Conservation (phyloP, 2,797 vertebrate genomes). For the Anguilla marmorata region DNA sequence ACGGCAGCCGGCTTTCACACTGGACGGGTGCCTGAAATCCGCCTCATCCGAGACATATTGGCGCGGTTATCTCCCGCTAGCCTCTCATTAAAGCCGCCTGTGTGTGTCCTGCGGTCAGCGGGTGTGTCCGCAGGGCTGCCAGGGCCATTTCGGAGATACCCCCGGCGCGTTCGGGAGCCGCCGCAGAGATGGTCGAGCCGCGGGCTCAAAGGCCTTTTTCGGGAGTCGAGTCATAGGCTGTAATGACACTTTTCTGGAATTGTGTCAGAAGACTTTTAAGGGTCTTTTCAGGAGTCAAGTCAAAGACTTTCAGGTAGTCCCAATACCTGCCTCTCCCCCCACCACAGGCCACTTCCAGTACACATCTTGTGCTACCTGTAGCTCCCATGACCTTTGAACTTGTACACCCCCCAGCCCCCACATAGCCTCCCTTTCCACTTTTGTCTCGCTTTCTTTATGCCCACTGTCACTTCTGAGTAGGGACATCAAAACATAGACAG, state of each 20-base stretch:
- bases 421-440: not conserved
- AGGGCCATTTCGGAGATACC: not conserved
- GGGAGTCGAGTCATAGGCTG: not conserved
- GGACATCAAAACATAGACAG: not conserved
- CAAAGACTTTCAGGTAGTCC: not conserved
- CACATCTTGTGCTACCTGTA: not conserved
- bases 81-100: conserved; percentile 42
- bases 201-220: not conserved
- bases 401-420: not conserved
- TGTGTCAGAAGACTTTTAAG: not conserved
- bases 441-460: not conserved
- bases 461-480: not conserved
- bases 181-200: not conserved
- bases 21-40: conserved; percentile 34
- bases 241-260: not conserved
- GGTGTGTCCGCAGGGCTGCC: conserved; percentile 33
- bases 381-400: not conserved
- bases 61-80: conserved; percentile 45
- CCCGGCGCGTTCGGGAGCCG: not conserved
- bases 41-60: conserved; percentile 45
- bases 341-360: not conserved
- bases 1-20: not conserved
- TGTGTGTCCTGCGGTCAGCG: conserved; percentile 22
- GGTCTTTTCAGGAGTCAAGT: not conserved
- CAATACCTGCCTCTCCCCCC: not conserved